Percentiles rank a stretch among this genome's conserved stretches.
These are phyloP conservation scores for Conus canariensis DNA, from an alignment of 2,888 invertebrate species.

Conservation along the genomic window DNA sequence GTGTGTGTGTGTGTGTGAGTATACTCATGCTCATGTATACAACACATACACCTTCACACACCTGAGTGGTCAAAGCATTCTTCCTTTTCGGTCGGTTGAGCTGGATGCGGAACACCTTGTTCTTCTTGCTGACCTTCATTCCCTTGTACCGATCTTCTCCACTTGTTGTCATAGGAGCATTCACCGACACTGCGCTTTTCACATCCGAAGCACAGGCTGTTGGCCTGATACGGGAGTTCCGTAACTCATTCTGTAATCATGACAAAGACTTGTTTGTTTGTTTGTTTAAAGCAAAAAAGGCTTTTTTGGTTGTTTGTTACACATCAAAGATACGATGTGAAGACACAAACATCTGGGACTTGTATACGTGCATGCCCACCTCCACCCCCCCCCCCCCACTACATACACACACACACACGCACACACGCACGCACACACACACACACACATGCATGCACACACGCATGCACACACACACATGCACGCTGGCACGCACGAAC, in stretches of 20 bases:
- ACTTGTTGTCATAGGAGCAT: neutral
- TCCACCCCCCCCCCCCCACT: too few relatives aligned
- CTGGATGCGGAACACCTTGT: conserved; percentile 69
- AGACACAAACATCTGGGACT: too few relatives aligned
- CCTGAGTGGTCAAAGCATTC: conserved; percentile 86
- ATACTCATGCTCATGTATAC: neutral
- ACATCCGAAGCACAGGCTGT: neutral
- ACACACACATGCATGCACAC: too few relatives aligned
- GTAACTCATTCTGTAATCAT: neutral
- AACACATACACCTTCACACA: conserved; percentile 54
- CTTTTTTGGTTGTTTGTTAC: too few relatives aligned
- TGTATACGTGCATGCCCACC: too few relatives aligned
- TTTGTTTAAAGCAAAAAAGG: too few relatives aligned
- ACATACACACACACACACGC: too few relatives aligned
- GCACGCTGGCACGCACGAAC: too few relatives aligned
- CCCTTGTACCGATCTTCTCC: conserved; percentile 67
- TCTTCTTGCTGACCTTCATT: conserved; percentile 60
- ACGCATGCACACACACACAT: too few relatives aligned
- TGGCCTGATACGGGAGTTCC: conserved; percentile 29
- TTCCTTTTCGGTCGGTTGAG: conserved; percentile 89
- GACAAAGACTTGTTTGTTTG: neutral
- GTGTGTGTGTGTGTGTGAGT: neutral
- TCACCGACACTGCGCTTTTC: too few relatives aligned
- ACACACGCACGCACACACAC: too few relatives aligned
- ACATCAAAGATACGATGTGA: too few relatives aligned